A percentile compares a stretch with the other conserved stretches of the same genome.
phyloP scores from a whole-genome alignment of 1,140 invertebrate genomes.

The Drosophila tristis region DNA sequence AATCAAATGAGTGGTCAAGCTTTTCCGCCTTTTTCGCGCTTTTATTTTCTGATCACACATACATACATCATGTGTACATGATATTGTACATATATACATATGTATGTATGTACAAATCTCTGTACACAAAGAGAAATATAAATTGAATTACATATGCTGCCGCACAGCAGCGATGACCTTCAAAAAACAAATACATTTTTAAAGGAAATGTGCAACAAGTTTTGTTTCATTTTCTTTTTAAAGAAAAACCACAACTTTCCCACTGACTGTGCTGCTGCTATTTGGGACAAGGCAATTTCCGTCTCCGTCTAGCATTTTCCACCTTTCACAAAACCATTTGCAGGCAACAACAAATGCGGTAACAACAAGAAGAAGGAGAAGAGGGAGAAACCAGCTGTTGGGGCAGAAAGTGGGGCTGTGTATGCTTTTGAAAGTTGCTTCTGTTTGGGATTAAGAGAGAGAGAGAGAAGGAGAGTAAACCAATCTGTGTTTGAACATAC shows the following conservation, averaged over 20 bases:
- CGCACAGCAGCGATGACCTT: constrained; percentile 58
- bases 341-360: constrained; percentile 22
- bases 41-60: constrained; percentile 2
- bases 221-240: constrained; percentile 49
- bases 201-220: constrained; percentile 68
- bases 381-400: constrained; percentile 46
- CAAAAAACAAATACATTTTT: constrained; percentile 24
- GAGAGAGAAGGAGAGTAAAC: constrained; percentile 1
- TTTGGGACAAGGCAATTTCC: constrained; percentile 80
- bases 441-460: constrained; percentile 13
- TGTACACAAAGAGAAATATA: constrained; percentile 25
- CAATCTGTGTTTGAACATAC: constrained; percentile 17
- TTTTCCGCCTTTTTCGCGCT: constrained; percentile 26
- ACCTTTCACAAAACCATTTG: constrained; percentile 27
- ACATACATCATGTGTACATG: constrained; percentile 5
- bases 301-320: constrained; percentile 59
- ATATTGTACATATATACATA: constrained; percentile 1
- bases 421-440: constrained; percentile 63
- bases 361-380: constrained; percentile 8
- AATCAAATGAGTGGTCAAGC: constrained; percentile 14
- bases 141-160: constrained; percentile 28
- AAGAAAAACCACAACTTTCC: constrained; percentile 48
- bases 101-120: constrained; percentile 2
- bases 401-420: neutral
- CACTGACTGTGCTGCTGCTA: constrained; percentile 34